Base-by-base conservation (phyloP, 2,888 invertebrate species). In the Drepanosiphum platanoidis region DNA sequence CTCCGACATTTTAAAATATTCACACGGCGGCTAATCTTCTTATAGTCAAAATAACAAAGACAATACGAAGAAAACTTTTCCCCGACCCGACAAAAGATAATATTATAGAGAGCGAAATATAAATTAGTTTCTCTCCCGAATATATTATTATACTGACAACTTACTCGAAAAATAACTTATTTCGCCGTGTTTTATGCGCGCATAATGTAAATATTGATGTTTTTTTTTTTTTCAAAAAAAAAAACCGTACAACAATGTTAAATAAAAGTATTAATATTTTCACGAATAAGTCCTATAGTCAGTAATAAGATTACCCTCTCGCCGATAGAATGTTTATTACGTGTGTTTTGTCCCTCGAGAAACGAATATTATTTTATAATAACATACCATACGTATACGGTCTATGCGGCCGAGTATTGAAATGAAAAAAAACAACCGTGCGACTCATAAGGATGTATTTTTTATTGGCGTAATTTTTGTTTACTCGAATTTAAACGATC, bases 31-130 rank as follows among this genome's bases (percentile, higher is more conserved):
- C 79, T 81, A 71, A 71, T 81, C 61, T 71, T 81, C 81, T 81
- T 71, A 81, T 61, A 71, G 58, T 68, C 39, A 61, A 81, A 71
- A 81, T 71, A 71, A 81, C 81, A 81, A 71, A 81, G 81, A 81
- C 58, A 58, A 81, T 61, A 61, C 71, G 70, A 13, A 36, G 27
- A 36, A 71, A 81, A 81, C 71, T 81, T 81, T 81, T 39, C 81
- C 32, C 32, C 9, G 32, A 71, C 36, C 39, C 30, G 3, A 32
- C 71, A 71, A 58, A 81, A 71, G 71, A 81, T 71, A 81, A 58
- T 81, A 71, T 71, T 81, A 71, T 71, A 81, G 30, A 58, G 36
- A 71, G 71, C 39, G 30, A 71, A 68, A 61, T 81, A 39, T 71
- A 71, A 81, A 71, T 81, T 36, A 81, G 81, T 81, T 79, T 71